These are phyloP conservation scores for Lamellibrachia columna DNA, from an alignment of 2,888 invertebrate species.

Conservation along the genomic window DNA sequence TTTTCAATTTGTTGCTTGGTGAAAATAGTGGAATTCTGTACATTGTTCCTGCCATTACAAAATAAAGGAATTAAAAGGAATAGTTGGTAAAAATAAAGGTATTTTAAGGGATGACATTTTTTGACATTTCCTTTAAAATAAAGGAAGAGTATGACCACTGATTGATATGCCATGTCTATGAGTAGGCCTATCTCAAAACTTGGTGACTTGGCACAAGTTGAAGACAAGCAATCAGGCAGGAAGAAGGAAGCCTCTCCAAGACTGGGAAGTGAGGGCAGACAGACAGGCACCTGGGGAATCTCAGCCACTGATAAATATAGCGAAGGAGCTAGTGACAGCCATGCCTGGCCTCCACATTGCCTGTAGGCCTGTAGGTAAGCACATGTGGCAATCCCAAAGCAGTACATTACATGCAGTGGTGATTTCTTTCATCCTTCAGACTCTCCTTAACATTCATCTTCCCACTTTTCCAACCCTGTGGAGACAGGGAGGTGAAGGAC, in stretches of 20 bases:
- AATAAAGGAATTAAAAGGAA: too few relatives aligned
- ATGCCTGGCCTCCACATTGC: background rate
- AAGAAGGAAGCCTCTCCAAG: background rate
- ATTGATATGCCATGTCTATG: background rate
- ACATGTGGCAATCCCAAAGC: background rate
- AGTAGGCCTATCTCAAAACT: background rate
- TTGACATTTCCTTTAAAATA: too few relatives aligned
- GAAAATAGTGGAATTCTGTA: too few relatives aligned
- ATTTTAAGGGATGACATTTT: too few relatives aligned
- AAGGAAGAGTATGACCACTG: background rate
- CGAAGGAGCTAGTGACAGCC: background rate
- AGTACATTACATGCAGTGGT: background rate
- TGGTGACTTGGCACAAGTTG: background rate
- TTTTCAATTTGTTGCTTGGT: too few relatives aligned
- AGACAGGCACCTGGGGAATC: background rate
- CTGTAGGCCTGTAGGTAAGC: background rate
- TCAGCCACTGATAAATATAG: constrained; percentile 9
- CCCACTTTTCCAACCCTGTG: background rate
- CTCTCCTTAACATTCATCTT: background rate
- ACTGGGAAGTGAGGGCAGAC: background rate
- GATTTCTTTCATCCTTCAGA: background rate
- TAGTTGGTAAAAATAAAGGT: too few relatives aligned
- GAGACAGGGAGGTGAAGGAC: background rate
- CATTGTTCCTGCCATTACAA: too few relatives aligned
- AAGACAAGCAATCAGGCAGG: background rate